Base-by-base conservation (phyloP, 2,797 vertebrate species). In the Artibeus lituratus region DNA sequence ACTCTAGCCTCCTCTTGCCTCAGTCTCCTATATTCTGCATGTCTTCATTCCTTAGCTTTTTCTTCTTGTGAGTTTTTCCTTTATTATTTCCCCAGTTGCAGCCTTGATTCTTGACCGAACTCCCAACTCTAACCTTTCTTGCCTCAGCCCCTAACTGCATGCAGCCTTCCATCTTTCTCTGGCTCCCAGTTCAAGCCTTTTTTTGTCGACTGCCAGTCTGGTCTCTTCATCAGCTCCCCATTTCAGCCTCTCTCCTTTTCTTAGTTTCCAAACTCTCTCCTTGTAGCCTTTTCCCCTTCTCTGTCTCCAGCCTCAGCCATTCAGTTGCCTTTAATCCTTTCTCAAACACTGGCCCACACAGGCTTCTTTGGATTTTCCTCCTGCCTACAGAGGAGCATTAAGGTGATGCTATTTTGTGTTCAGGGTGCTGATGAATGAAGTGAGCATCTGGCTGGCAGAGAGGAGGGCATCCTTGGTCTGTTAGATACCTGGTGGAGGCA, bases 321-420 rank as follows among this genome's bases (percentile, higher is more conserved):
- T 94, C 37, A 77, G 51, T 87, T 78, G 16, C 85, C 73, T 83
- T 83, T 92, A 83, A 69, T 89, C 78, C 39, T 59, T 26, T 93
- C 47, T 91, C 55, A 92, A 11, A 78, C 76, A 78, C 14, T 93
- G 70, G 16, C 57, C 42, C 9, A 29, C 9, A 53, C 16, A 53
- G 62, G 49, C 37, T 91, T 76, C 90, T 93, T 42, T 87, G 14
- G 44, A 24, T 92, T 35, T 86, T 95, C 70, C 37, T 86, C 16
- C 59, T 94, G 42, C 88, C n/a, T 80, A 12, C 62, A 92, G 72
- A 92, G 42, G 12, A 87, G 44, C 65, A 39, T 94, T 82, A 91
- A 88, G 59, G 81, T 95, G 88, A n/a, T 94, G 57, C 78, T 47
- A 8, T 86, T 94, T 87, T 72, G 22, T 83, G 35, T 95, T 88